Percentiles rank a stretch among this genome's conserved stretches.
Conservation (phyloP, 2,888 invertebrate genomes). For the Craniophora ligustri region DNA sequence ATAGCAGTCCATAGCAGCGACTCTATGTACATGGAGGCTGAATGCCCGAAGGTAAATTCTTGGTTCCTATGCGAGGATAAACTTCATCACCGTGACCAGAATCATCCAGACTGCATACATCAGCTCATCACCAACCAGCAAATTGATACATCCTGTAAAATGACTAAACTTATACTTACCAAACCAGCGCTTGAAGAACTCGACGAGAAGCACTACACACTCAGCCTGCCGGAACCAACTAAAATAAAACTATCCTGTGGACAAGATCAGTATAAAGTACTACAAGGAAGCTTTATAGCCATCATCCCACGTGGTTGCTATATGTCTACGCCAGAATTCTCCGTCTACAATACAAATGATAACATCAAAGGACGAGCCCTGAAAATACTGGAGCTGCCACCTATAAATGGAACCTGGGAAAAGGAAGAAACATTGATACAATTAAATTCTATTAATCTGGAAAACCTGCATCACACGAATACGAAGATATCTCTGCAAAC, state of each 20-base stretch:
- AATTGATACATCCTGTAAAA: conserved; percentile 14
- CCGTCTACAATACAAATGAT: conserved; percentile 13
- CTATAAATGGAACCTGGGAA: neutral
- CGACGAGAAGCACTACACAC: conserved; percentile 43
- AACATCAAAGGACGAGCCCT: conserved; percentile 4
- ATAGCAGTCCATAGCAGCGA: neutral
- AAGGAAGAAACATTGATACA: neutral
- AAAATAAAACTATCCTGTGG: conserved; percentile 27
- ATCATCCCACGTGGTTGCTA: conserved; percentile 25
- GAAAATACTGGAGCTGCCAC: neutral
- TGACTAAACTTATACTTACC: conserved; percentile 2
- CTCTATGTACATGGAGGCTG: conserved; percentile 13
- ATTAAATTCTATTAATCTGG: neutral
- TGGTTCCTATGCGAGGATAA: conserved; percentile 30
- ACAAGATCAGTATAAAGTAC: conserved; percentile 32
- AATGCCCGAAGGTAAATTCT: conserved; percentile 11
- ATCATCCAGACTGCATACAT: conserved; percentile 38
- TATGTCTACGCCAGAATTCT: conserved; percentile 14
- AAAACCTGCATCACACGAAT: neutral
- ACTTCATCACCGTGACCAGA: neutral
- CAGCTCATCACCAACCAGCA: conserved; percentile 36
- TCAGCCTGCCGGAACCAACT: neutral
- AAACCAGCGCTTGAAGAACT: conserved; percentile 40
- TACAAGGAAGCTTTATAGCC: conserved; percentile 43
- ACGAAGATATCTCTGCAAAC: neutral